These are phyloP conservation scores for Drosophila neocordata DNA, from an alignment of 1,140 invertebrate species.

Conservation along the genomic window DNA sequence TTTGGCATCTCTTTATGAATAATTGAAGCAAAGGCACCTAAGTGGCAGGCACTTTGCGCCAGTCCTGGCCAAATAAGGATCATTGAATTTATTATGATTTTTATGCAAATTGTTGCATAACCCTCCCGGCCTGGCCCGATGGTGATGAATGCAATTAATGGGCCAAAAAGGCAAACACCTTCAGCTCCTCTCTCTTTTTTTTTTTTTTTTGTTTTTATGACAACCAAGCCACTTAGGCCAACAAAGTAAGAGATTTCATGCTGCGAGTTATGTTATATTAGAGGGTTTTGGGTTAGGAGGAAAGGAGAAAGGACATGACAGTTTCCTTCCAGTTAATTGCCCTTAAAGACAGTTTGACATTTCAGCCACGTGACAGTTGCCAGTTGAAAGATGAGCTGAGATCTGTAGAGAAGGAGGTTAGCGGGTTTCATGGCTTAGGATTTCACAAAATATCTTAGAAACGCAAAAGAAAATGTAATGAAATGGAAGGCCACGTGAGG, in stretches of 20 bases:
- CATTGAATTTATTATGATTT: slow-evolving; percentile 78
- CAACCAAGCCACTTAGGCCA: slow-evolving; percentile 45
- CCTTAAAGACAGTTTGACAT: slow-evolving; percentile 46
- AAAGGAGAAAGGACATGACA: neutral
- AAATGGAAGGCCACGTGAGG: slow-evolving; percentile 6
- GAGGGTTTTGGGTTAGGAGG: neutral
- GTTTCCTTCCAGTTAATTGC: slow-evolving; percentile 42
- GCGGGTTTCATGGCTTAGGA: neutral
- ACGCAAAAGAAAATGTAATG: neutral
- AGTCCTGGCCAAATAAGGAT: slow-evolving; percentile 57
- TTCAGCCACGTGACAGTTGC: slow-evolving; percentile 18
- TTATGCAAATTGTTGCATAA: slow-evolving; percentile 60
- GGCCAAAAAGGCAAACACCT: slow-evolving; percentile 39
- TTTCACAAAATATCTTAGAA: neutral
- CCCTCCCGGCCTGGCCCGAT: slow-evolving; percentile 29
- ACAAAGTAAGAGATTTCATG: slow-evolving; percentile 45
- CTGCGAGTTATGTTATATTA: slow-evolving; percentile 13
- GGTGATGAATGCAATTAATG: slow-evolving; percentile 59
- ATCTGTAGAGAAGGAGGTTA: neutral
- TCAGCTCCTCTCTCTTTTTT: neutral
- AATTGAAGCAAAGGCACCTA: slow-evolving; percentile 56
- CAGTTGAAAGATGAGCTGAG: slow-evolving; percentile 12
- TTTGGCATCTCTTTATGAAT: slow-evolving; percentile 62
- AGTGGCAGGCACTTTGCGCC: slow-evolving; percentile 53
- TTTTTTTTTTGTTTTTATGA: slow-evolving; percentile 37